These are phyloP conservation scores for Scrobipalpa costella DNA, from an alignment of 2,888 invertebrate species.

Conservation along the genomic window DNA sequence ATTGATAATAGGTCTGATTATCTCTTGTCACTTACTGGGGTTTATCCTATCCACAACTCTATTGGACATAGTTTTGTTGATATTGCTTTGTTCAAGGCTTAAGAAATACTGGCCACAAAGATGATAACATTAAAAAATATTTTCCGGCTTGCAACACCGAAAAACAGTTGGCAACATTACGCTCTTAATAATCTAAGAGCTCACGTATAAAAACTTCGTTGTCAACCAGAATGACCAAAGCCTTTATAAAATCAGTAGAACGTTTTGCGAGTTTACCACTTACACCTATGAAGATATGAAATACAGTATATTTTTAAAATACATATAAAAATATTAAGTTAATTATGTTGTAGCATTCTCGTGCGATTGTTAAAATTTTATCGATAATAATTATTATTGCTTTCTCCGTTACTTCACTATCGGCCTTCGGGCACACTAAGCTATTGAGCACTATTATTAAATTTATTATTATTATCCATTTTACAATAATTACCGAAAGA, in stretches of 20 bases:
- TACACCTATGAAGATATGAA: conserved; percentile 78
- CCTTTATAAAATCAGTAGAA: conserved; percentile 61
- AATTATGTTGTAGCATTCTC: conserved; percentile 60
- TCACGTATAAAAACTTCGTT: conserved; percentile 10
- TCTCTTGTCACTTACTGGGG: conserved; percentile 72
- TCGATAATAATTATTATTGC: conserved; percentile 70
- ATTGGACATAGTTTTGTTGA: conserved; percentile 55
- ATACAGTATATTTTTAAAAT: conserved; percentile 77
- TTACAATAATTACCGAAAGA: conserved; percentile 67
- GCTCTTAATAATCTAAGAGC: conserved; percentile 26
- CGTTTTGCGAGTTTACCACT: conserved; percentile 68
- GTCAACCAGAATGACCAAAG: conserved; percentile 39
- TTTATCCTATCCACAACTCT: conserved; percentile 56
- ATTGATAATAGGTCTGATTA: conserved; percentile 71
- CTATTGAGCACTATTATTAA: conserved; percentile 77
- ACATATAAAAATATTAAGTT: conserved; percentile 80
- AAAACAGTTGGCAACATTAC: conserved; percentile 25
- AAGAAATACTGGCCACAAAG: conserved; percentile 16
- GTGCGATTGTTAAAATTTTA: conserved; percentile 65
- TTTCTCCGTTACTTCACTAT: conserved; percentile 61
- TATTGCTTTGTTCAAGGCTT: conserved; percentile 27
- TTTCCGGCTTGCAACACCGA: conserved; percentile 17
- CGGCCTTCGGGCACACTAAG: conserved; percentile 55
- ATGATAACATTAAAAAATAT: conserved; percentile 22
- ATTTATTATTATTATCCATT: conserved; percentile 50